Evolutionary conservation across 2,888 invertebrate species (phyloP), one percentile per base, ranked within the genome.

Genomic region (Tinea semifulvella): DNA sequence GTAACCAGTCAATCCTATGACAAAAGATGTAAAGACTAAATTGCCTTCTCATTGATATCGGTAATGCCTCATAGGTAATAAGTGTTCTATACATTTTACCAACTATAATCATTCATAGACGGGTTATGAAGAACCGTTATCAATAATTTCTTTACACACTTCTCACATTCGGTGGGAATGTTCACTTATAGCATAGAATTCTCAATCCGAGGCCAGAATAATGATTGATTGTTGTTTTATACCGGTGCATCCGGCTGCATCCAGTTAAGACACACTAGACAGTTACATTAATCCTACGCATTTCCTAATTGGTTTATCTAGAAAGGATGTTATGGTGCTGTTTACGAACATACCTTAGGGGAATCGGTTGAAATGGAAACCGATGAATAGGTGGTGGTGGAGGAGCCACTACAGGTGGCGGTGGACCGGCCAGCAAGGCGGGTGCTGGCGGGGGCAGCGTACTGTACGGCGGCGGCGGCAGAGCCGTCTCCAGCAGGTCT

Each of bases 361-460:
- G 80, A 52, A 80, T 73, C 51, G 79, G 79, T 61, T 80, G 80
- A 56, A 80, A 80, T 47, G 72, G 72, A 55, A 70, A 72, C 45
- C 71, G 65, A 50, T 52, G 52, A 38, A 45, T 42, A 2, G 49
- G 50, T 20, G 52, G 53, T 7, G 42, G 40, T 13, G 42, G 46
- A 2, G 40, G 38, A 17, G 38, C 38, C n/a, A 22, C 49, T 20
- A 51, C 51, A 25, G 56, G 55, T 49, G 57, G 54, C 46, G 56
- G 56, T 22, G 62, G 57, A 35, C 57, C 43, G 8, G 44, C 26
- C 13, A 18, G 42, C 17, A 35, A 44, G 16, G 18, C 16, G 16
- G 42, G 27, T 14, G 40, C 28, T 27, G 43, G 44, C 17, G 22
- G 45, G 2, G 35, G 43, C 54, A 75, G 64, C 58, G 75, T 77